These are phyloP conservation scores for Sycophila sp. DNA, from an alignment of 1,140 invertebrate genomes.

Conservation along the genomic window DNA sequence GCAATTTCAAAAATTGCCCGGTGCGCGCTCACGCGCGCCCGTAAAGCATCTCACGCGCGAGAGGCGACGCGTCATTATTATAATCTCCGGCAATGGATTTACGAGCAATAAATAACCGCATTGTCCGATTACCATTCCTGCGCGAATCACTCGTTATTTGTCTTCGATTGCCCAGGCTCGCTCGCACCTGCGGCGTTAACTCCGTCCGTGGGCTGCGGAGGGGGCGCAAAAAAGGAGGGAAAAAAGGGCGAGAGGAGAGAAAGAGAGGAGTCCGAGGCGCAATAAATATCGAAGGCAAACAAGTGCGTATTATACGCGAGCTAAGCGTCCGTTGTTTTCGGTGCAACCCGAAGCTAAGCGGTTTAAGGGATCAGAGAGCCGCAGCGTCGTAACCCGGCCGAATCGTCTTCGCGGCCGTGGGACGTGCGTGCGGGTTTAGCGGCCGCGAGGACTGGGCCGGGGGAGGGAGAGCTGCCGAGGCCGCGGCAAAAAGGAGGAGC, in stretches of 20 bases:
- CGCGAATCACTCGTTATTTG: constrained; percentile 32
- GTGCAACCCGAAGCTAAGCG: constrained; percentile 67
- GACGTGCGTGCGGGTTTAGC: background rate
- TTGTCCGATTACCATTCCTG: constrained; percentile 31
- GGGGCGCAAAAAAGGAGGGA: background rate
- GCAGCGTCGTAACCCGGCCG: background rate
- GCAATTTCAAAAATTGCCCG: constrained; percentile 27
- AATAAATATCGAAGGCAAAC: constrained; percentile 57
- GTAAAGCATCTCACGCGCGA: background rate
- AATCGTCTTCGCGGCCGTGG: background rate
- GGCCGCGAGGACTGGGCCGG: background rate
- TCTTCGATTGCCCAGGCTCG: constrained; percentile 3
- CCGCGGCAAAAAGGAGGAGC: constrained; percentile 21
- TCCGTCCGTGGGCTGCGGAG: no score
- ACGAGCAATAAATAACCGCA: constrained; percentile 37
- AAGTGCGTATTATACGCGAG: constrained; percentile 60
- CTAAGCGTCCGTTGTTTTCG: constrained; percentile 66
- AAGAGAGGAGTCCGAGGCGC: constrained; percentile 3
- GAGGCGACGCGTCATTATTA: constrained; percentile 13
- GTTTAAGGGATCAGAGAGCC: constrained; percentile 64
- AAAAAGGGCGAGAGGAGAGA: constrained; percentile 7
- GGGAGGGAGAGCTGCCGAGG: background rate
- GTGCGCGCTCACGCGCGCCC: constrained; percentile 25
- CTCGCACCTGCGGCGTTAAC: no score
- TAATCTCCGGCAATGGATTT: constrained; percentile 27